Percentiles rank a stretch among this genome's conserved stretches.
Evolutionary conservation across 1,140 invertebrate genomes (phyloP).

Genomic region (Aphelinus certus): DNA sequence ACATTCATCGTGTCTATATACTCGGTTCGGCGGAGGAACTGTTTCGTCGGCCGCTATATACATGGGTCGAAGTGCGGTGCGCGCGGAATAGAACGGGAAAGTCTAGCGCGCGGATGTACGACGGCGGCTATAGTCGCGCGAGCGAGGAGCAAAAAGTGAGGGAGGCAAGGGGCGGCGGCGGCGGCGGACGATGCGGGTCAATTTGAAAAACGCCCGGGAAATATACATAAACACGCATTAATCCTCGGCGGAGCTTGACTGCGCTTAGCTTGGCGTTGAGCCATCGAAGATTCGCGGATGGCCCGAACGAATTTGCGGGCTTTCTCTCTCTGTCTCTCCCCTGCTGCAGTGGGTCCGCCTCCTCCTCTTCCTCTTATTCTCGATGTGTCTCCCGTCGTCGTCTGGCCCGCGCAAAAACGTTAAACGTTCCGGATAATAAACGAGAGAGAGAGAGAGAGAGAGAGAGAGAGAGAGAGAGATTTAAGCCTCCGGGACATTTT

Average conservation of each 20-base stretch:
- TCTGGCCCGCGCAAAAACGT: conserved; percentile 55
- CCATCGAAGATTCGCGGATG: conserved; percentile 58
- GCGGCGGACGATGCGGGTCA: conserved; percentile 43
- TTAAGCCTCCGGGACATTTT: conserved; percentile 53
- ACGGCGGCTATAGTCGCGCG: background rate
- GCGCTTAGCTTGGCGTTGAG: conserved; percentile 53
- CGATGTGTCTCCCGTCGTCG: conserved; percentile 27
- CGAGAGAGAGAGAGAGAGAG: conserved; percentile 40
- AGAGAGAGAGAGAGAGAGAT: conserved; percentile 42
- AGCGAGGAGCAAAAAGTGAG: conserved; percentile 20
- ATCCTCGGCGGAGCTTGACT: conserved; percentile 39
- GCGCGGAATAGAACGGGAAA: too few species aligned
- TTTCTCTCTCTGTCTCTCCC: background rate
- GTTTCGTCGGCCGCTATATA: too few species aligned
- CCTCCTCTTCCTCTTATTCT: background rate
- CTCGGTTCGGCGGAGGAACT: too few species aligned
- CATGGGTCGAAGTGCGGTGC: too few species aligned
- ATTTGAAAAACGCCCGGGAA: conserved; percentile 52
- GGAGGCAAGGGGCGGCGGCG: conserved; percentile 2
- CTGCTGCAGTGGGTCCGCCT: background rate
- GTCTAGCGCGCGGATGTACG: too few species aligned
- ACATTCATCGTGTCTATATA: too few species aligned
- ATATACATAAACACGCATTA: conserved; percentile 58
- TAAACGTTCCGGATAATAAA: conserved; percentile 63
- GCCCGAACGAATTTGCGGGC: conserved; percentile 45